Percentiles rank a stretch among this genome's conserved stretches.
Conservation (phyloP, 2,888 invertebrate species). For the Lepas anatifera region DNA sequence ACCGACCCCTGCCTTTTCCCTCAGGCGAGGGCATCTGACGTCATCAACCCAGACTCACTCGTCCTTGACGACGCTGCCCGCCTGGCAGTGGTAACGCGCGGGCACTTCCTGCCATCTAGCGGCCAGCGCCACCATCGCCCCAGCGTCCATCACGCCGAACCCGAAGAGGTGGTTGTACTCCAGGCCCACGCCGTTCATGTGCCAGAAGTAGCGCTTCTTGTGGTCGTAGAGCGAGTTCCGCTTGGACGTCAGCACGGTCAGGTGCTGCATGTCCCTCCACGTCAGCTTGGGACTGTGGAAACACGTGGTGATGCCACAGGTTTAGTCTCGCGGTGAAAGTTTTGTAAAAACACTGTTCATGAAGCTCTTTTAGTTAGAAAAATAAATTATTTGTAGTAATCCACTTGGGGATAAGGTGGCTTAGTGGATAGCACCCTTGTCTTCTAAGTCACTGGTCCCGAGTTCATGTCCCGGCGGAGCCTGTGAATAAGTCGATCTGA, state of each 20-base stretch:
- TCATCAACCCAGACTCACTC: constrained; percentile 63
- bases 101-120: constrained; percentile 94
- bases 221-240: constrained; percentile 96
- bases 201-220: constrained; percentile 95
- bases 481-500: no score
- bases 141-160: constrained; percentile 95
- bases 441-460: no score
- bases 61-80: constrained; percentile 64
- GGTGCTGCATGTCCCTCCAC: constrained; percentile 96
- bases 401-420: no score
- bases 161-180: constrained; percentile 99
- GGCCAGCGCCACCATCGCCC: constrained; percentile 93
- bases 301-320: no score
- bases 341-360: no score
- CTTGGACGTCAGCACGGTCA: constrained; percentile 95
- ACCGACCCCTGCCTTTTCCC: no score
- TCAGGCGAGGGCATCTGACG: no score
- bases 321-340: no score
- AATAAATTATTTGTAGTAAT: background rate
- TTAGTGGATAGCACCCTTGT: no score
- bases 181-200: constrained; percentile 96
- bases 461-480: no score
- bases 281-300: constrained; percentile 75
- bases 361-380: background rate
- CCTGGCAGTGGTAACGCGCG: constrained; percentile 94